Evolutionary conservation across 2,888 invertebrate genomes (phyloP), one percentile per base, ranked within the genome.

Genomic region (Cremastinae sp.): DNA sequence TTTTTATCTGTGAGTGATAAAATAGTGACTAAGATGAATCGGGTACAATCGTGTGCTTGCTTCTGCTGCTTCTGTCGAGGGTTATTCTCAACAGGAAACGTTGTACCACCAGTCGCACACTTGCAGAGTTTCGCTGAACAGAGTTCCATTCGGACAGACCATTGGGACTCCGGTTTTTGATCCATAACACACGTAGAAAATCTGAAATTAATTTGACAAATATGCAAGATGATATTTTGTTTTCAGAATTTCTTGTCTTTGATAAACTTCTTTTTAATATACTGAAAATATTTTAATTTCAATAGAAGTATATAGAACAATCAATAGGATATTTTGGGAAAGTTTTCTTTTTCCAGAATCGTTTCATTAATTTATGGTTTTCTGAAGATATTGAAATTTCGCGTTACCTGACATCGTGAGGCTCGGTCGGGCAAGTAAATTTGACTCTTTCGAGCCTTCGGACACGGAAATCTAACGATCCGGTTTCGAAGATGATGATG

Each of bases 81-180:
- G n/a, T n/a, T 7, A 14, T 62, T 28, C 38, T 81, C 66, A 83
- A 76, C 88, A 88, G 22, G 80, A 82, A 0, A 88, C 87, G 75
- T 88, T 88, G 79, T 85, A 88, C 87, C 87, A 87, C 88, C 88
- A 88, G 68, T 88, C 88, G 74, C 88, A 88, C 3, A 88, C 88
- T 72, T 87, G 85, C 22, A 86, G 83, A 53, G 85, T 81, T 76
- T 87, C 84, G 78, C 84, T 88, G 82, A 88, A 88, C 14, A 88
- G 79, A 7, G 88, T 88, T 47, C 88, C 88, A 75, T 88, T 87
- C 12, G 88, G 88, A 78, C 88, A 88, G 36, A 87, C 79, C 87
- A 88, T 87, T 7, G 87, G 85, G 14, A 86, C 86, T 12, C 87
- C 87, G 0, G 81, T 83, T 2, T 86, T 85, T 36, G 83, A 83